These are phyloP conservation scores for Zoanthus sociatus DNA, from an alignment of 92 coral and sea anemone species.

Conservation along the genomic window DNA sequence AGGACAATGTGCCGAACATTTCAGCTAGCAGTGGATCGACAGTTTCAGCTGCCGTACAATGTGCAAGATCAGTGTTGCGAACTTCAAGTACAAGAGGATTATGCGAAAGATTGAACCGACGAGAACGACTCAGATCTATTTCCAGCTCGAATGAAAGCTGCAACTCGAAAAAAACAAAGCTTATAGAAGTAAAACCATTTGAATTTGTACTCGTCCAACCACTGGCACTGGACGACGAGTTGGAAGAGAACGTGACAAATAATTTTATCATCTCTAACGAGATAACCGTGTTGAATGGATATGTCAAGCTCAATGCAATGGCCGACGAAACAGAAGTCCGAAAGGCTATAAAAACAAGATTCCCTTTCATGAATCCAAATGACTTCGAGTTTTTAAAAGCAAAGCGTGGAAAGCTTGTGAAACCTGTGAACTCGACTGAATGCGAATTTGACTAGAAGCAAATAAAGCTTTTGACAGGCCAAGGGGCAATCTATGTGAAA, in stretches of 20 bases:
- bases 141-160: neutral
- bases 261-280: constrained; percentile 8
- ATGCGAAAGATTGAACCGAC: neutral
- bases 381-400: no score
- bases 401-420: neutral
- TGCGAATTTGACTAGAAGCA: neutral
- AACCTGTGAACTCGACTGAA: neutral
- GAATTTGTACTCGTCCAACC: constrained; percentile 17
- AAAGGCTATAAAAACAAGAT: neutral
- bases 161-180: constrained; percentile 10
- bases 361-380: no score
- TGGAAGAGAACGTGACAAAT: neutral
- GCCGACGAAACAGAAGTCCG: neutral
- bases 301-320: constrained; percentile 7
- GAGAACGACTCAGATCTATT: constrained; percentile 16
- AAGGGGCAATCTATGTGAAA: constrained; percentile 17
- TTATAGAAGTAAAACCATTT: constrained; percentile 5
- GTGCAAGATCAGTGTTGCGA: constrained; percentile 2
- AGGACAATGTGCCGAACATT: neutral
- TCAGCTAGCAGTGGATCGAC: constrained; percentile 19
- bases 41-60: constrained; percentile 1
- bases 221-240: constrained; percentile 4
- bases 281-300: constrained; percentile 23
- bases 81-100: constrained; percentile 10
- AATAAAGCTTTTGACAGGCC: constrained; percentile 4